Evolutionary conservation across 2,113 vertebrate genomes (phyloP).

Genomic region (Elephas maximus): DNA sequence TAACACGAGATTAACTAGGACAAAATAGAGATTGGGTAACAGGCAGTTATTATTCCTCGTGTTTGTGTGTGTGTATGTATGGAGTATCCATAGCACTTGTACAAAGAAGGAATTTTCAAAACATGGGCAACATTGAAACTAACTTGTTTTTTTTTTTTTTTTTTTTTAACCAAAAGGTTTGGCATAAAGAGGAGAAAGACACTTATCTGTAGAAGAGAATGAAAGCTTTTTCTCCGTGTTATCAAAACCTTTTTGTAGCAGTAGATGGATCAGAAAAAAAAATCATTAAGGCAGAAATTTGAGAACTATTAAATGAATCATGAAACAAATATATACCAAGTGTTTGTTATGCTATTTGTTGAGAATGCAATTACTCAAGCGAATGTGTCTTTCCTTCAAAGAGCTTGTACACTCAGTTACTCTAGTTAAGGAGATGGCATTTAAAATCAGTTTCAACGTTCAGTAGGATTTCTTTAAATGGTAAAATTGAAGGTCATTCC

Average conservation of each 20-base stretch:
- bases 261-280: background rate
- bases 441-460: background rate
- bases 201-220: background rate
- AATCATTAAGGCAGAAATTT: conserved; percentile 6
- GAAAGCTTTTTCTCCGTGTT: background rate
- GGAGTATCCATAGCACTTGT: background rate
- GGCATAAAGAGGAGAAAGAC: background rate
- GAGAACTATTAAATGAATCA: background rate
- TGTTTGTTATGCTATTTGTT: no score
- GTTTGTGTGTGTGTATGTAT: no score
- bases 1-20: background rate
- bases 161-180: background rate
- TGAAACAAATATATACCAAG: conserved; percentile 2
- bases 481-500: background rate
- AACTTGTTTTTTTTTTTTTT: background rate
- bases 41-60: background rate
- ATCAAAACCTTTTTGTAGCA: background rate
- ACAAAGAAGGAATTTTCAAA: background rate
- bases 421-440: background rate
- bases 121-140: background rate
- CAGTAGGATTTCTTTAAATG: background rate
- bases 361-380: background rate
- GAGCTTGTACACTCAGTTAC: background rate
- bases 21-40: background rate
- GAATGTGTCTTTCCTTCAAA: background rate